Evolutionary conservation across 2,888 invertebrate species (phyloP), one percentile per base, ranked within the genome.

Genomic region (Cantharis rustica): DNA sequence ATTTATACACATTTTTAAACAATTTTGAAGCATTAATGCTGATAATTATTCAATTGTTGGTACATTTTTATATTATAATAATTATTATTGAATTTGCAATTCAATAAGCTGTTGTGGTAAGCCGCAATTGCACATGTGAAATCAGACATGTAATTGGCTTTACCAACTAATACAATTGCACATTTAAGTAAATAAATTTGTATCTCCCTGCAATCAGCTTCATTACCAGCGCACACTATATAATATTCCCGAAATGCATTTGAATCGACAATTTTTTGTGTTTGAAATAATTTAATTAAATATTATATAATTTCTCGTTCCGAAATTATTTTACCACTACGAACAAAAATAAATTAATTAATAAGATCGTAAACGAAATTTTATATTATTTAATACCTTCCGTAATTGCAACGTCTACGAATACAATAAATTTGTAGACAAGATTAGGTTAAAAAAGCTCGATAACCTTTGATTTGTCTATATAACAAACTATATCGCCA

Each of bases 151-250:
- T 68, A 74, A 74, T 70, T 61, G 71, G 26, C 62, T 71, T 76
- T 62, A 72, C 16, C 71, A 23, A 64, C 61, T 64, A 26, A 66
- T 26, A 68, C 31, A 75, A 70, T 75, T 75, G 73, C 77, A 77
- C 77, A 75, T 72, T 74, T 72, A 77, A 69, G 72, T 72, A 77
- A 77, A 77, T 77, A 64, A 72, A 75, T 75, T 61, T 23, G 68
- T 76, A 72, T 20, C 20, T 23, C 64, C 9, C 47, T n/a, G n/a
- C n/a, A 47, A 47, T 47, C 47, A 1, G 47, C 47, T 47, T 47
- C n/a, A 9, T n/a, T 47, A 47, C 47, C 47, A n/a, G n/a, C n/a
- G 7, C n/a, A 26, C 0, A 4, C 2, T 5, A 5, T 5, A 26
- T 47, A n/a, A 11, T 10, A 27, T 27, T 27, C 27, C 13, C 31